Base-by-base conservation (phyloP, 2,888 invertebrate species). In the Agrilus mali region DNA sequence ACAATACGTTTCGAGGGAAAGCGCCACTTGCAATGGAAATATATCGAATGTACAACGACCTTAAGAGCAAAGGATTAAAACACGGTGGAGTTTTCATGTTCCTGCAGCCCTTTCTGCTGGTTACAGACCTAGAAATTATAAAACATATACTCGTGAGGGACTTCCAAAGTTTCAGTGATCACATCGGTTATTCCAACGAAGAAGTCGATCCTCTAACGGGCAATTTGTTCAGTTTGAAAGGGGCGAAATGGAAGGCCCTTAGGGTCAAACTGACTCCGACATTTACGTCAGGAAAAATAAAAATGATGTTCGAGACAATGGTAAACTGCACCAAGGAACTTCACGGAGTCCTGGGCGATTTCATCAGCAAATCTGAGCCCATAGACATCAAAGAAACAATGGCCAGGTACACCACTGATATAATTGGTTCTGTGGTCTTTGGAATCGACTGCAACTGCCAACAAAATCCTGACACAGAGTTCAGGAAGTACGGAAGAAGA, bases 381-480 rank as follows among this genome's bases (percentile, higher is more conserved):
- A 47, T 66, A 1, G 71, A 73, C 38, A 53, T 70, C 2, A 67
- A 66, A 51, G 67, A 68, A 33, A 43, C 67, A 6, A 56, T 65
- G 31, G 65, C 66, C 0, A 60, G 66, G 4, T 73, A 61, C 47
- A 69, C 71, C 2, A 68, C 69, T n/a, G 72, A 73, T 51, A 27
- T 27, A 10, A 71, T 74, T 22, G 72, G 72, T 0, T 69, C 67
- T 38, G 68, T 72, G 37, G 74, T 72, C 20, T 75, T 74, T 53
- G 74, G 74, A 33, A 63, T 75, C 7, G 70, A 73, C 49, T 69
- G 71, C 48, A 70, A 74, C 50, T 68, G 71, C 15, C 69, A 74
- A 39, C 63, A 65, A 38, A 65, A 69, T 54, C 60, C 68, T 0
- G 61, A 70, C 44, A 68, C 72, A 0, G 69, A 71, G 45, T 74